Percentiles rank a stretch among this genome's conserved stretches.
Conservation (phyloP, 1,140 invertebrate genomes). For the Anastrepha ludens region DNA sequence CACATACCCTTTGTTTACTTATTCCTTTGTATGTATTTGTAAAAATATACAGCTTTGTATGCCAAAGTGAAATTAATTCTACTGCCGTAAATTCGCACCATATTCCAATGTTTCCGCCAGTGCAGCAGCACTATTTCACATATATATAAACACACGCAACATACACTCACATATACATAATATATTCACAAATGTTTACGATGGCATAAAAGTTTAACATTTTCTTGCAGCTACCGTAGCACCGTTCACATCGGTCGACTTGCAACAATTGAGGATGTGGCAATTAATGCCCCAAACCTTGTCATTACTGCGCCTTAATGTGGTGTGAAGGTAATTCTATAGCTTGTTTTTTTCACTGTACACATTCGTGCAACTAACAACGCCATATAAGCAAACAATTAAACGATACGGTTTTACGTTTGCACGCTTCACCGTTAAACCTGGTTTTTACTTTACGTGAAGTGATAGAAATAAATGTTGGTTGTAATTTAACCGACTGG, state of each 20-base stretch:
- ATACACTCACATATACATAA: background rate
- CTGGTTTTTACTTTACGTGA: background rate
- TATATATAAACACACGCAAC: background rate
- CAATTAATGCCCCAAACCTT: background rate
- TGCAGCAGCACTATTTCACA: background rate
- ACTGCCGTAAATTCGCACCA: conserved; percentile 38
- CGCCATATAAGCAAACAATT: too few species aligned
- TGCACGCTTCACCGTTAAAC: too few species aligned
- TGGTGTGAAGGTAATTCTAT: background rate
- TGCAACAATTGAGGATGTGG: conserved; percentile 24
- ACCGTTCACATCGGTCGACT: background rate
- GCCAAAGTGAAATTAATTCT: conserved; percentile 42
- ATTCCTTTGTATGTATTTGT: background rate
- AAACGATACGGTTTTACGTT: too few species aligned
- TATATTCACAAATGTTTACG: too few species aligned
- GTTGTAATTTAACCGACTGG: background rate
- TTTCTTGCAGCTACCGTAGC: background rate
- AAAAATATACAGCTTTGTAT: background rate
- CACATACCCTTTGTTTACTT: too few species aligned
- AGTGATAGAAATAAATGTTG: background rate
- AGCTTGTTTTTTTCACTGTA: too few species aligned
- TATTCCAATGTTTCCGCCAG: conserved; percentile 29
- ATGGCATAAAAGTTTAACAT: background rate
- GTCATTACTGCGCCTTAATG: background rate
- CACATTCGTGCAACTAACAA: too few species aligned